These are phyloP conservation scores for Mermis nigrescens DNA, from an alignment of 2,888 invertebrate genomes.

Conservation along the genomic window DNA sequence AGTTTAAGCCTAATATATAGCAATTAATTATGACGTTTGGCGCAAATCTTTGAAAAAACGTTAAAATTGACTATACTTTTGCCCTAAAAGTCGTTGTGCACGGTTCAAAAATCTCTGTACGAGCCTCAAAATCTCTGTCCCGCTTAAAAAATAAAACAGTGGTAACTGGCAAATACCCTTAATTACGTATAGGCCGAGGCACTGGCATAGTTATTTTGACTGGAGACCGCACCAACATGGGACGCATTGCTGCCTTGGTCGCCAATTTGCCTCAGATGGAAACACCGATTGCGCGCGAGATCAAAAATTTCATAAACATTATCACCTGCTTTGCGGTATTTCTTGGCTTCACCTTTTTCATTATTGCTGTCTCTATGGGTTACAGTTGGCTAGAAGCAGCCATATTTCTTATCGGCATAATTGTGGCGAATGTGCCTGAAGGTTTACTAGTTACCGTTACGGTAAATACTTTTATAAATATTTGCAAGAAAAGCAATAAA, in stretches of 20 bases:
- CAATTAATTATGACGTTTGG: too few relatives aligned
- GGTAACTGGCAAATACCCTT: not conserved
- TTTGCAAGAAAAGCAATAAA: too few relatives aligned
- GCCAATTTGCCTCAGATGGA: slow-evolving; percentile 80
- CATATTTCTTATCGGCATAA: slow-evolving; percentile 96
- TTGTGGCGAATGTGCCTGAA: slow-evolving; percentile 98
- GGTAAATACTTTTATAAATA: too few relatives aligned
- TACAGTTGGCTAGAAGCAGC: slow-evolving; percentile 98
- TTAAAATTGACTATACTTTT: too few relatives aligned
- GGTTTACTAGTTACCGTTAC: slow-evolving; percentile 94
- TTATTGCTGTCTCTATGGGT: slow-evolving; percentile 85
- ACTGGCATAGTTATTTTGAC: slow-evolving; percentile 47
- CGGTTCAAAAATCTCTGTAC: too few relatives aligned
- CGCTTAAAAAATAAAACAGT: too few relatives aligned
- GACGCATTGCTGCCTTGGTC: slow-evolving; percentile 73
- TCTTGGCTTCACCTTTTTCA: slow-evolving; percentile 72
- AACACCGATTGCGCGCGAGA: slow-evolving; percentile 88
- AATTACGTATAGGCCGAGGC: slow-evolving; percentile 30
- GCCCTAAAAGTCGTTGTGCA: too few relatives aligned
- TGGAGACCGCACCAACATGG: slow-evolving; percentile 50
- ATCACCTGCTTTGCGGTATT: slow-evolving; percentile 32
- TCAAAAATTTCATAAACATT: slow-evolving; percentile 28
- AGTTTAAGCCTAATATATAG: too few relatives aligned
- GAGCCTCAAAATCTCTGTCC: too few relatives aligned
- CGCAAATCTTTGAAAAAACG: too few relatives aligned